A percentile compares a stretch with the other conserved stretches of the same genome.
phyloP scores from a whole-genome alignment of 2,888 invertebrate species.

The Conops quadrifasciatus region DNA sequence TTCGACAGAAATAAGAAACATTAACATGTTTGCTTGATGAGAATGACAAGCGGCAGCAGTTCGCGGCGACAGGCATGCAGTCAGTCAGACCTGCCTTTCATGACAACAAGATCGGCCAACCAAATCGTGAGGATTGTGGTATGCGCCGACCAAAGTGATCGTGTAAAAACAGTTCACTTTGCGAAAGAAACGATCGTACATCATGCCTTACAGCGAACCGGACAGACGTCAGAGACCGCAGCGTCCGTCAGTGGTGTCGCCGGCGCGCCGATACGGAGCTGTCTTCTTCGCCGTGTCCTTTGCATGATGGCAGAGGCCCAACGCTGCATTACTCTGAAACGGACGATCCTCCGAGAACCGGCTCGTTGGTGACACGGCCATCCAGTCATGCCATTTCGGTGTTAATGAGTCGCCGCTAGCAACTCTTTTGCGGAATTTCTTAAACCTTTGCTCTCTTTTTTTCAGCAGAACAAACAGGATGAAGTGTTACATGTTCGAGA shows the following conservation, averaged over 20 bases:
- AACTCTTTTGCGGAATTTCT: constrained; percentile 57
- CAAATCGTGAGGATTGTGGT: too few species aligned
- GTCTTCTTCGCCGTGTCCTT: neutral
- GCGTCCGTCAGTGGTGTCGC: constrained; percentile 34
- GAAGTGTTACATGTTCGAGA: constrained; percentile 34
- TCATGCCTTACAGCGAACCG: too few species aligned
- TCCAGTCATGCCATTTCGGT: constrained; percentile 44
- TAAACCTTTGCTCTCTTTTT: constrained; percentile 8
- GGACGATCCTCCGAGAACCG: constrained; percentile 26
- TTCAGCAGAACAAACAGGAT: constrained; percentile 19
- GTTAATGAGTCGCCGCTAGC: constrained; percentile 60
- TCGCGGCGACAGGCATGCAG: too few species aligned
- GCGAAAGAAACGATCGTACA: too few species aligned
- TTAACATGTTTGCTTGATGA: too few species aligned
- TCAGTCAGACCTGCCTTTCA: too few species aligned
- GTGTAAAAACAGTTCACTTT: too few species aligned
- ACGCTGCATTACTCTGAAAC: constrained; percentile 12
- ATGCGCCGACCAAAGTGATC: too few species aligned
- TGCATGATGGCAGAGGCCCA: neutral
- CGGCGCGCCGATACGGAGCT: constrained; percentile 32
- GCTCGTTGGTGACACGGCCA: constrained; percentile 48
- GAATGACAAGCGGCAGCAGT: too few species aligned
- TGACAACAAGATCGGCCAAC: too few species aligned
- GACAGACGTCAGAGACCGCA: too few species aligned
- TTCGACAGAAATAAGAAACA: too few species aligned